Percentiles rank a stretch among this genome's conserved stretches.
Evolutionary conservation across 2,888 invertebrate genomes (phyloP).

Genomic region (Phyto melanocephala): DNA sequence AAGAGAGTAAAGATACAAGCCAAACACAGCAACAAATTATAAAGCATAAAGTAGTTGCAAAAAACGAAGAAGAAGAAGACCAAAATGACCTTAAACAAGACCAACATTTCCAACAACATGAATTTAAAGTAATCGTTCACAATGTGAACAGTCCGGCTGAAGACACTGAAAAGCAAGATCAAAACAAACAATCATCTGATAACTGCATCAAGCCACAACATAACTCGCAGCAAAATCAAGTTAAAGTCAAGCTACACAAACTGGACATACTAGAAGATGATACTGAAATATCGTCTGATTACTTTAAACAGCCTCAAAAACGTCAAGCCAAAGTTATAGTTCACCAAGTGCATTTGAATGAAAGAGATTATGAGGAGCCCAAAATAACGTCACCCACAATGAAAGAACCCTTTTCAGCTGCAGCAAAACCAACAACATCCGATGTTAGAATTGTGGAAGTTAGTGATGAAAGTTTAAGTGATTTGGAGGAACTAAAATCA

Average conservation of each 20-base stretch:
- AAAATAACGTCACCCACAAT: slow-evolving; percentile 59
- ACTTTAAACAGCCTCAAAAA: background rate
- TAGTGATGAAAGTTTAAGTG: slow-evolving; percentile 76
- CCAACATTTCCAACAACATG: background rate
- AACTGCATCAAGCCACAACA: too few relatives aligned
- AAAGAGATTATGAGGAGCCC: slow-evolving; percentile 28
- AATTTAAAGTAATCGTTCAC: slow-evolving; percentile 1
- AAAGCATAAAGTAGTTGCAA: background rate
- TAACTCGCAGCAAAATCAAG: background rate
- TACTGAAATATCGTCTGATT: background rate
- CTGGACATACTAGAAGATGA: background rate
- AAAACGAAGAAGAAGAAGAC: background rate
- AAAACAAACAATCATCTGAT: background rate
- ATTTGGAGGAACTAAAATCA: slow-evolving; percentile 78
- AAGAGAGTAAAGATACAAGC: background rate
- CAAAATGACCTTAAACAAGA: background rate
- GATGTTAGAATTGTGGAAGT: slow-evolving; percentile 76
- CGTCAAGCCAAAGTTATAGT: slow-evolving; percentile 72
- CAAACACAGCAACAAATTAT: background rate
- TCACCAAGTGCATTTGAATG: slow-evolving; percentile 66
- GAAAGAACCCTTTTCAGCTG: slow-evolving; percentile 34
- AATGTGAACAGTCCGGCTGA: background rate
- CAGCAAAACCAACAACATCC: slow-evolving; percentile 20
- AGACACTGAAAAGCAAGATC: background rate
- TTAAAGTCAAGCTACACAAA: background rate